Evolutionary conservation across 1,140 invertebrate species (phyloP).

Genomic region (Drosophila ananassae): DNA sequence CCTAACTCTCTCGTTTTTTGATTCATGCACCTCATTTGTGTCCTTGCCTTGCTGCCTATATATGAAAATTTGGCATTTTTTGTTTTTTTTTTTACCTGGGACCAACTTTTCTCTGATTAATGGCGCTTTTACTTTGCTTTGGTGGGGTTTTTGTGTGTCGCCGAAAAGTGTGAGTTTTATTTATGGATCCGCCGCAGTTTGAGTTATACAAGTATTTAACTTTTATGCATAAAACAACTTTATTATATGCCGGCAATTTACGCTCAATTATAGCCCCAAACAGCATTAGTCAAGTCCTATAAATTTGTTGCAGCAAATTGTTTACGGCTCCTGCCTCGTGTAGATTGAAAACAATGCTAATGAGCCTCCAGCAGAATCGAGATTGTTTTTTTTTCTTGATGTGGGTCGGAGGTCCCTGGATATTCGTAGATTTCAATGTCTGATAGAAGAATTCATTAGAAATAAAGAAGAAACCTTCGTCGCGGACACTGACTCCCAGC

Average conservation of each 20-base stretch:
- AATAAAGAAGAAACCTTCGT: slow-evolving; percentile 4
- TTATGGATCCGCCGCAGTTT: slow-evolving; percentile 21
- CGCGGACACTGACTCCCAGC: neutral
- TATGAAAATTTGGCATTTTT: slow-evolving; percentile 46
- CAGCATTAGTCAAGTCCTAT: slow-evolving; percentile 30
- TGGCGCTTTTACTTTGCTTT: slow-evolving; percentile 58
- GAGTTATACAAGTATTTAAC: slow-evolving; percentile 52
- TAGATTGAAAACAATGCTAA: slow-evolving; percentile 47
- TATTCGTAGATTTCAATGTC: neutral
- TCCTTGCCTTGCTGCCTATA: slow-evolving; percentile 42
- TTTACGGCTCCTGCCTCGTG: slow-evolving; percentile 24
- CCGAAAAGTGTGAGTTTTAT: slow-evolving; percentile 45
- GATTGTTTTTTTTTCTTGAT: slow-evolving; percentile 14
- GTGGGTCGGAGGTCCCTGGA: slow-evolving; percentile 10
- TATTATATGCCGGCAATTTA: slow-evolving; percentile 71
- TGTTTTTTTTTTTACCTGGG: slow-evolving; percentile 21
- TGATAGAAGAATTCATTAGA: slow-evolving; percentile 11
- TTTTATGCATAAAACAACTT: slow-evolving; percentile 68
- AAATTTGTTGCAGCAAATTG: slow-evolving; percentile 54
- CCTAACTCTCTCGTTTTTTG: slow-evolving; percentile 47
- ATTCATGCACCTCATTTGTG: slow-evolving; percentile 77
- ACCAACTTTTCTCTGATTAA: slow-evolving; percentile 70
- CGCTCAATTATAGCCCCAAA: slow-evolving; percentile 65
- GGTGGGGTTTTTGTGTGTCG: slow-evolving; percentile 9
- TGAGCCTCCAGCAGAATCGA: slow-evolving; percentile 19